A percentile compares a stretch with the other conserved stretches of the same genome.
These are phyloP conservation scores for Eristalinus aeneus DNA, from an alignment of 2,888 invertebrate species.

Conservation along the genomic window DNA sequence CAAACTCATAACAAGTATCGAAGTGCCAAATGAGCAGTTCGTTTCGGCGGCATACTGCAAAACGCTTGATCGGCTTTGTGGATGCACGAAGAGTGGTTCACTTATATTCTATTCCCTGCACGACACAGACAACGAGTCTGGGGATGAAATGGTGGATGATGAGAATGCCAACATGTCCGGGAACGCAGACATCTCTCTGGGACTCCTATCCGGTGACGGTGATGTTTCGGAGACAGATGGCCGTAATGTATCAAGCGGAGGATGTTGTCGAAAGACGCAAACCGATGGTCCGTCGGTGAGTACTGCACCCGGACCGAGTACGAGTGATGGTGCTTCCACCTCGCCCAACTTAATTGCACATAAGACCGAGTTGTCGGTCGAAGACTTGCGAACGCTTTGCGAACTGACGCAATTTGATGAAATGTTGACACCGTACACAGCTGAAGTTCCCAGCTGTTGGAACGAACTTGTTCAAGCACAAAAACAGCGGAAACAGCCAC, in stretches of 20 bases:
- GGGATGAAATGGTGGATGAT: constrained; percentile 86
- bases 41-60: constrained; percentile 93
- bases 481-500: constrained; percentile 93
- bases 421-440: constrained; percentile 85
- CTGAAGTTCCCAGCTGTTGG: constrained; percentile 96
- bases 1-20: constrained; percentile 85
- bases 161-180: constrained; percentile 78
- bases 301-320: constrained; percentile 34
- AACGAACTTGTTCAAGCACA: constrained; percentile 95
- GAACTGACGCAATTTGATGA: constrained; percentile 89
- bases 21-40: constrained; percentile 86
- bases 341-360: constrained; percentile 82
- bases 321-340: constrained; percentile 74
- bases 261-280: constrained; percentile 36
- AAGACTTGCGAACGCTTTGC: constrained; percentile 86
- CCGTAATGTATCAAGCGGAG: constrained; percentile 29
- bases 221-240: constrained; percentile 77
- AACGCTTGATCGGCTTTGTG: constrained; percentile 93
- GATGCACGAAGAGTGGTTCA: constrained; percentile 89
- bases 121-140: constrained; percentile 86
- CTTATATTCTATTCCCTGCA: constrained; percentile 91
- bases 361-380: constrained; percentile 82
- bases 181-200: constrained; percentile 51
- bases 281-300: constrained; percentile 15
- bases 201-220: constrained; percentile 35